Evolutionary conservation across 37 sponge, comb jelly and placozoan species (phyloP), one percentile per base, ranked within the genome.

Genomic region (Petrosia ficiformis): DNA sequence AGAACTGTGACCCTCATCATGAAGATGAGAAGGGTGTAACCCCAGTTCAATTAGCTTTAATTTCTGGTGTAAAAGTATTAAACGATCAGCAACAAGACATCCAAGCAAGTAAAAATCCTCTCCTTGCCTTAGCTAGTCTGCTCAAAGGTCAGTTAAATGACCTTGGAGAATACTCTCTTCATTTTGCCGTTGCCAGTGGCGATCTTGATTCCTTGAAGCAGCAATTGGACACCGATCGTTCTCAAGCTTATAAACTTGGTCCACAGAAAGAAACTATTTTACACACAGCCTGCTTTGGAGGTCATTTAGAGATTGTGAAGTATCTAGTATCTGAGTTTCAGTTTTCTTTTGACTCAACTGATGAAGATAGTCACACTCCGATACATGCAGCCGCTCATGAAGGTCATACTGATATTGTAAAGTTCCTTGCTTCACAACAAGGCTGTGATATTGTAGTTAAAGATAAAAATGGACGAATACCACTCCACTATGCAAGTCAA

Each of bases 401-500:
- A 4, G 83, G 83, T 1, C 32, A 26, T 61, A n/a, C 28, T 6
- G 63, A 68, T 5, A 39, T 84, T 28, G 72, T 77, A 16, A 2
- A 21, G 4, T 77, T 72, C 43, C 67, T 84, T 1, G 72, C 64
- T 36, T 41, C 44, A 1, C 78, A 63, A 36, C 84, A 72, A 43
- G 38, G 67, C 19, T 75, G 76, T 37, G 60, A 68, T n/a, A 2
- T 57, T 5, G 76, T 72, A 32, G 33, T 33, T 4, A 29, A 24
- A 61, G 78, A 77, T 39, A 57, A 61, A 5, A 71, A 70, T 42
- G 84, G 78, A 3, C 70, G 77, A 3, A 71, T 34, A 48, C 44
- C 73, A 4, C 52, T 84, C 2, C 84, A 84, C 34, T 70, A 10
- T 44, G 84, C 84, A 5, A 64, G 78, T 52, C 84, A 77, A 58